Percentiles rank a stretch among this genome's conserved stretches.
phyloP scores from a whole-genome alignment of 1,140 invertebrate genomes.

The Temnothorax nylanderi region DNA sequence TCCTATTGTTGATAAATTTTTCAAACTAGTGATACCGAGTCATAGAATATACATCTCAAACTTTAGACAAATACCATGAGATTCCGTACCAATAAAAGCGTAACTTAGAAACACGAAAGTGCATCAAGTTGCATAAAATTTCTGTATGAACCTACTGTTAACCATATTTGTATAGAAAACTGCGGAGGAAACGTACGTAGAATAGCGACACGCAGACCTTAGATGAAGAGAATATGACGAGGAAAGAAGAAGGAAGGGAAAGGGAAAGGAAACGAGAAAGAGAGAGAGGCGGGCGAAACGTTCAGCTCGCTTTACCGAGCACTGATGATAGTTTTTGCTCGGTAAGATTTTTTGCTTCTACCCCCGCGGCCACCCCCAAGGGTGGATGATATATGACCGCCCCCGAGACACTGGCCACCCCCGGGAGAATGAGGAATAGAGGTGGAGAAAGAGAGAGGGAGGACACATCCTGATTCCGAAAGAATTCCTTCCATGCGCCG shows the following conservation, averaged over 20 bases:
- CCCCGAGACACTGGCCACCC: conserved; percentile 85
- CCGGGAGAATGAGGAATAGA: conserved; percentile 73
- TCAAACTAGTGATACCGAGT: not conserved
- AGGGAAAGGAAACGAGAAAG: conserved; percentile 8
- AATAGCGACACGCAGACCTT: conserved; percentile 48
- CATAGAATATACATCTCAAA: not conserved
- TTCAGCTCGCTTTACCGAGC: conserved; percentile 84
- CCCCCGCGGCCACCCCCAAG: conserved; percentile 78
- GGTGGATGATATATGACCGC: conserved; percentile 86
- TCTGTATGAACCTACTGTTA: conserved; percentile 3
- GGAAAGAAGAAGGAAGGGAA: conserved; percentile 44
- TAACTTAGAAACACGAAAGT: not conserved
- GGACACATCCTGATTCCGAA: conserved; percentile 76
- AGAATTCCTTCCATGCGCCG: conserved; percentile 79
- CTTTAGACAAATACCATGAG: not conserved
- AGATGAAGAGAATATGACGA: conserved; percentile 60
- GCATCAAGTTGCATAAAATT: not conserved
- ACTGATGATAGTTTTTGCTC: conserved; percentile 85
- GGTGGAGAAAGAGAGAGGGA: conserved; percentile 50
- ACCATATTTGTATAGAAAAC: conserved; percentile 14
- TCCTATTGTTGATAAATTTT: not conserved
- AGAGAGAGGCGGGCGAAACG: conserved; percentile 72
- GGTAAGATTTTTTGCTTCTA: conserved; percentile 84
- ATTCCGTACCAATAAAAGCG: not conserved
- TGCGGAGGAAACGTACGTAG: conserved; percentile 1